Evolutionary conservation across 2,113 vertebrate genomes (phyloP).

Genomic region (Diadophis punctatus): DNA sequence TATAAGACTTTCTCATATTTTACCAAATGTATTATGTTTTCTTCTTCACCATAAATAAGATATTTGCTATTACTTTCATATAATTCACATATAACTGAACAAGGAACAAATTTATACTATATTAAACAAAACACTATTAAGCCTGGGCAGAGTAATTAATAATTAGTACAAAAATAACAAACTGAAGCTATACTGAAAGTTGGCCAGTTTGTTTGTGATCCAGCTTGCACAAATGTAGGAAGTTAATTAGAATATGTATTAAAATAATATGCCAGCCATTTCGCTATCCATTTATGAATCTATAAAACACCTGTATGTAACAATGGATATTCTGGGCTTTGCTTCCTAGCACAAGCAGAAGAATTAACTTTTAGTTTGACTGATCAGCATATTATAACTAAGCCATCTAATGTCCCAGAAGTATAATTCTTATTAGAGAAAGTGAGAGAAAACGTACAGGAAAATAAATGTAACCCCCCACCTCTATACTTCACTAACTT

Average conservation of each 20-base stretch:
- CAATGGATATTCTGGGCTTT: background rate
- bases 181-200: background rate
- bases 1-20: background rate
- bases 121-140: conserved; percentile 23
- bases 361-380: conserved; percentile 54
- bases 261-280: background rate
- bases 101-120: conserved; percentile 50
- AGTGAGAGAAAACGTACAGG: conserved; percentile 51
- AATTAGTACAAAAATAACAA: conserved; percentile 29
- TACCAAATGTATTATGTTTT: conserved; percentile 42
- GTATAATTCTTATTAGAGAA: conserved; percentile 33
- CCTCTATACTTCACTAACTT: background rate
- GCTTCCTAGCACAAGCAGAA: background rate
- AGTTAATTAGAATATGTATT: background rate
- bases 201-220: background rate
- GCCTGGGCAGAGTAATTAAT: conserved; percentile 30
- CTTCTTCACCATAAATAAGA: conserved; percentile 43
- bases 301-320: background rate
- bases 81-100: conserved; percentile 45
- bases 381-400: conserved; percentile 57
- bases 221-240: background rate
- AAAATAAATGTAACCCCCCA: conserved; percentile 36
- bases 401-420: conserved; percentile 58
- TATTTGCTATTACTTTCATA: conserved; percentile 33
- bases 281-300: background rate